Conservation (phyloP, 2,888 invertebrate species). For the Oxycera nigricornis region DNA sequence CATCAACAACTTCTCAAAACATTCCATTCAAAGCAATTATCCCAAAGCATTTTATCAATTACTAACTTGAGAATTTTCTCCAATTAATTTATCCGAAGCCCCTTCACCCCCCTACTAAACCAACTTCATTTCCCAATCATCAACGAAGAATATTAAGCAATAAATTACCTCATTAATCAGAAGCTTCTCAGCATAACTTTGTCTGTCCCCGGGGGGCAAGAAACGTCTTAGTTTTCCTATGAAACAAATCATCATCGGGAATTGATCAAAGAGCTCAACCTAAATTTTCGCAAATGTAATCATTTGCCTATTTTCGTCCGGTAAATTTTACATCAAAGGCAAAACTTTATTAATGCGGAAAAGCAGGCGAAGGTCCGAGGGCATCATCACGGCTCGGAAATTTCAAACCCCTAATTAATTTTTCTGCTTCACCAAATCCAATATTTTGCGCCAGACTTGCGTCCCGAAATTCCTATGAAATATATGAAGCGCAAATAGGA, state of each 20-base stretch:
- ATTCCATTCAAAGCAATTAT: background rate
- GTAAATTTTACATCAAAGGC: slow-evolving; percentile 33
- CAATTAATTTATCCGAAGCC: slow-evolving; percentile 28
- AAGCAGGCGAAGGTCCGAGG: no score
- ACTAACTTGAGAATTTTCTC: slow-evolving; percentile 7
- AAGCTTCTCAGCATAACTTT: background rate
- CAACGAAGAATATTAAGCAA: slow-evolving; percentile 16
- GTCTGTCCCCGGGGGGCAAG: slow-evolving; percentile 3
- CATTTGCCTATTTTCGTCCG: slow-evolving; percentile 24
- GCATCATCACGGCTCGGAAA: background rate
- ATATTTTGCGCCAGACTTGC: background rate
- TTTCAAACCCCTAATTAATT: slow-evolving; percentile 29
- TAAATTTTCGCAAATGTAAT: slow-evolving; percentile 21
- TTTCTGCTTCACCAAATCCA: slow-evolving; percentile 25
- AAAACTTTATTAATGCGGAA: slow-evolving; percentile 31
- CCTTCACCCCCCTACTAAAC: background rate
- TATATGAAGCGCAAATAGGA: background rate
- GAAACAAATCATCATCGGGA: slow-evolving; percentile 9
- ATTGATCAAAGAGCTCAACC: slow-evolving; percentile 28
- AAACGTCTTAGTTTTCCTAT: background rate
- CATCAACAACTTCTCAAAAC: background rate
- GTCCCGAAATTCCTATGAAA: background rate
- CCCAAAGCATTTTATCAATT: slow-evolving; percentile 17
- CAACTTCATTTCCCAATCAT: background rate
- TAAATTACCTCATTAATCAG: slow-evolving; percentile 33